These are phyloP conservation scores for Melanotaenia pygmaea DNA, from an alignment of 2,797 vertebrate genomes.

Conservation along the genomic window DNA sequence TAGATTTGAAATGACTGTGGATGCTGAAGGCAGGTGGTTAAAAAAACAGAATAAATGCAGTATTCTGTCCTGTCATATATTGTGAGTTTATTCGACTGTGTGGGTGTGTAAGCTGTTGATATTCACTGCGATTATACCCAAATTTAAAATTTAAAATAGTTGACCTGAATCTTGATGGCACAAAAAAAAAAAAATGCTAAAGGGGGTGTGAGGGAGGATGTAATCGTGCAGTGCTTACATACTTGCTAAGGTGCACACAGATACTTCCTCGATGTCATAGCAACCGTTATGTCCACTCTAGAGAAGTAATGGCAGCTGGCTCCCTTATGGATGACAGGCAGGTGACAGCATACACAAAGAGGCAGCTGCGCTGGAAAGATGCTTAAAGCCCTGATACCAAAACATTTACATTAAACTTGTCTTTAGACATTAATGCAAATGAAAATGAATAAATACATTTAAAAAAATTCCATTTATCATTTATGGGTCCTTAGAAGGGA, in stretches of 20 bases:
- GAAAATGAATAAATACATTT: too few relatives aligned
- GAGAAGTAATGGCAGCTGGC: conserved; percentile 53
- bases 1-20: conserved; percentile 41
- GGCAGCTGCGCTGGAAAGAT: conserved; percentile 44
- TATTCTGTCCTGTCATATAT: not conserved
- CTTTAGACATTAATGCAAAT: too few relatives aligned
- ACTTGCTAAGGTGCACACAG: conserved; percentile 13
- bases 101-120: conserved; percentile 1
- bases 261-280: conserved; percentile 47
- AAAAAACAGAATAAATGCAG: conserved; percentile 11
- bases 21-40: conserved; percentile 13
- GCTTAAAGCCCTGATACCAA: not conserved
- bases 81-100: not conserved
- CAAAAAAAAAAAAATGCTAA: conserved; percentile 13
- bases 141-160: conserved; percentile 17
- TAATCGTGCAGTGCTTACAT: not conserved
- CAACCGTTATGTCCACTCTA: conserved; percentile 50
- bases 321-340: conserved; percentile 57
- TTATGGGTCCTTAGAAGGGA: too few relatives aligned
- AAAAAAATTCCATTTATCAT: too few relatives aligned
- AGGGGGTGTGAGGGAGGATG: conserved; percentile 28
- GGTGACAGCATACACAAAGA: conserved; percentile 53
- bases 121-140: conserved; percentile 24
- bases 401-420: too few relatives aligned
- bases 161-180: conserved; percentile 23